Evolutionary conservation across 2,113 vertebrate species (phyloP), one percentile per base, ranked within the genome.

Genomic region (Crotophaga sulcirostris): DNA sequence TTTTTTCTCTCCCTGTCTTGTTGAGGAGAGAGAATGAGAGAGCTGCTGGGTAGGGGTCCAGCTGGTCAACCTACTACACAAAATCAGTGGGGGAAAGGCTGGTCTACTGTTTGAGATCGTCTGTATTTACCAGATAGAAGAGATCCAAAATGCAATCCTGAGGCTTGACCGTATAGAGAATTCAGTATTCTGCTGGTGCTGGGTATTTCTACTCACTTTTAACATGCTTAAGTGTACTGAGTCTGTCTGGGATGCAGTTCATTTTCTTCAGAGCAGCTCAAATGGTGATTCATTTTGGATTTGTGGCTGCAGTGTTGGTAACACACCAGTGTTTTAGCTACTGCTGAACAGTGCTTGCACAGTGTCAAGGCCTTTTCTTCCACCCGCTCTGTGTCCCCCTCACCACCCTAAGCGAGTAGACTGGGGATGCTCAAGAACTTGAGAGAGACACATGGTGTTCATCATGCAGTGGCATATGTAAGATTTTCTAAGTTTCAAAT

Each of bases 341-440:
- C 28, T 55, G 49, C 44, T 54, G 55, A 74, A 19, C 7, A 13
- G 28, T 2, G 18, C 45, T 47, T 47, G 45, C 45, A 47, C 40
- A 42, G 40, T 42, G 40, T 42, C 40, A 42, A 11, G 49, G 34
- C 51, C 66, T 60, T 75, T 78, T 67, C 47, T 90, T 51, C 47
- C 15, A 62, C 17, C 54, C 28, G 31, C 69, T 40, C 36, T 58
- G 36, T 13, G 34, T 16, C 33, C 28, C 3, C 2, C 0, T 2
- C 55, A 17, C 34, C 0, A 2, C 29, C 49, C 25, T 18, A 33
- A 10, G 9, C 7, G 3, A 16, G 10, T 7, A 18, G 68, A 11
- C 29, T 62, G 42, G 34, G 16, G 13, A 33, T 62, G 36, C 4
- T 3, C 40, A 62, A 62, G 40, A 72, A 34, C 11, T 16, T 52